A percentile compares a stretch with the other conserved stretches of the same genome.
Conservation (phyloP, 2,113 vertebrate genomes). For the Chloebia gouldiae region DNA sequence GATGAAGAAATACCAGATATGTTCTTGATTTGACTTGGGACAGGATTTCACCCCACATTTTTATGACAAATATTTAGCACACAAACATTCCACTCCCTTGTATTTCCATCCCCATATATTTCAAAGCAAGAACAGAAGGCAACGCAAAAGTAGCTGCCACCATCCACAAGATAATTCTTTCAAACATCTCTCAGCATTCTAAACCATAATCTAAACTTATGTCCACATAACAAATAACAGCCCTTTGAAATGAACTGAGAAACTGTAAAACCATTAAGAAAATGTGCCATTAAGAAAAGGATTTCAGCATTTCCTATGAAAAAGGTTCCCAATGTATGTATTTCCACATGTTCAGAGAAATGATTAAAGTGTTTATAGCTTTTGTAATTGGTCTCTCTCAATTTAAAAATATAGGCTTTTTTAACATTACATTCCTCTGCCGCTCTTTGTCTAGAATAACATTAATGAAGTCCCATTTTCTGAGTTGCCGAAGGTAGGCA, state of each 20-base stretch:
- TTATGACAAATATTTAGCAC: neutral
- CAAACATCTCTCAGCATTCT: conserved; percentile 56
- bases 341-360: conserved; percentile 61
- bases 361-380: conserved; percentile 71
- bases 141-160: conserved; percentile 42
- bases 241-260: conserved; percentile 59
- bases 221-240: conserved; percentile 66
- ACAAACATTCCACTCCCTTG: neutral
- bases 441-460: conserved; percentile 45
- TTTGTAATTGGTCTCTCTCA: conserved; percentile 65
- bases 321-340: conserved; percentile 53
- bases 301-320: conserved; percentile 51
- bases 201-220: conserved; percentile 68
- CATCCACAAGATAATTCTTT: conserved; percentile 64
- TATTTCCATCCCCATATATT: neutral
- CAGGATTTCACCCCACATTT: neutral
- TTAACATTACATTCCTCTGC: conserved; percentile 47
- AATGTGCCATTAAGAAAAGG: conserved; percentile 67
- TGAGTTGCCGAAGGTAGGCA: conserved; percentile 12
- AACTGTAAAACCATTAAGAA: conserved; percentile 72
- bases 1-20: neutral
- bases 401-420: conserved; percentile 64
- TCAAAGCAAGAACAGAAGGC: conserved; percentile 57
- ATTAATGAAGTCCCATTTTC: conserved; percentile 54
- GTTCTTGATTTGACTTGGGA: neutral